A percentile compares a stretch with the other conserved stretches of the same genome.
Conservation (phyloP, 2,888 invertebrate genomes). For the Melinopterus prodromus region DNA sequence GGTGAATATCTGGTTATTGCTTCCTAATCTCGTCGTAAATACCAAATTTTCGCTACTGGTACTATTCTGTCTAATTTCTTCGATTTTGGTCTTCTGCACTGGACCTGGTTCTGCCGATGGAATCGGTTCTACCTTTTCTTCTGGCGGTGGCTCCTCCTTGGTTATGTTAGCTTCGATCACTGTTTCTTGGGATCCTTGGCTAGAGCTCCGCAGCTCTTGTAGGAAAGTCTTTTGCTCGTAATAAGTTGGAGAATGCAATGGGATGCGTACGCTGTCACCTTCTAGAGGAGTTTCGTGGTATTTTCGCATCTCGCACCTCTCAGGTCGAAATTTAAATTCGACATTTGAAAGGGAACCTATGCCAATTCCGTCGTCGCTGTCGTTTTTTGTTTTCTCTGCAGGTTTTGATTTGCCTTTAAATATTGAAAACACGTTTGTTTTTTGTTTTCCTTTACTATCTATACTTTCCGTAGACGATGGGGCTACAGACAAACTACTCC, state of each 20-base stretch:
- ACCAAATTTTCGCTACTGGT: constrained; percentile 64
- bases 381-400: constrained; percentile 45
- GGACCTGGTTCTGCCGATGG: constrained; percentile 13
- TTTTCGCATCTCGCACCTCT: constrained; percentile 49
- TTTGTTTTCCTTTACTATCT: constrained; percentile 61
- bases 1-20: constrained; percentile 74
- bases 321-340: constrained; percentile 55
- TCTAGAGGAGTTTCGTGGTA: constrained; percentile 72
- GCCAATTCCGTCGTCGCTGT: constrained; percentile 11
- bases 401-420: constrained; percentile 61
- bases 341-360: constrained; percentile 50
- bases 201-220: constrained; percentile 56
- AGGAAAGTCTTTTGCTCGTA: constrained; percentile 61
- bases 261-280: constrained; percentile 74
- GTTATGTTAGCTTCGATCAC: constrained; percentile 56
- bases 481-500: constrained; percentile 61
- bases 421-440: constrained; percentile 71
- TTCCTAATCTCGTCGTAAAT: constrained; percentile 74
- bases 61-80: constrained; percentile 54
- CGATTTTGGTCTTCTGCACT: constrained; percentile 34
- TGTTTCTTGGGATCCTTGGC: constrained; percentile 65
- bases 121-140: constrained; percentile 31
- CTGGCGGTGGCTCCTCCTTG: constrained; percentile 36
- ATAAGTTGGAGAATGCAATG: constrained; percentile 77
- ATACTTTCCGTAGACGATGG: constrained; percentile 62